These are phyloP conservation scores for Megamerina dolium DNA, from an alignment of 2,888 invertebrate species.

Conservation along the genomic window DNA sequence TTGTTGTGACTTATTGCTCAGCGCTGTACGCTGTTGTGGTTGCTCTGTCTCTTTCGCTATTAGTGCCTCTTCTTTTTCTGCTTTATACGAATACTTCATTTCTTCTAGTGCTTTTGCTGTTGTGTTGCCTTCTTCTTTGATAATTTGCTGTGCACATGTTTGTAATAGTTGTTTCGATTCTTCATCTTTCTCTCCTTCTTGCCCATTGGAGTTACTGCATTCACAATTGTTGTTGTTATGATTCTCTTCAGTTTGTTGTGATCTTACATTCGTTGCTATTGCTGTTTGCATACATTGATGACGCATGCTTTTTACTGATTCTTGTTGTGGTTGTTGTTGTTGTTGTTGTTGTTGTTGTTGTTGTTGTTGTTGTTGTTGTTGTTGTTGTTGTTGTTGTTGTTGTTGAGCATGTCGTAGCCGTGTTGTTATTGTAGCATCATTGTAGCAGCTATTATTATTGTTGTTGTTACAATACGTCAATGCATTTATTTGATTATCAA, in stretches of 20 bases:
- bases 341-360: too few species aligned
- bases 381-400: too few species aligned
- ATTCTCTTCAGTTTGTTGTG: conserved; percentile 38
- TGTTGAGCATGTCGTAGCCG: background rate
- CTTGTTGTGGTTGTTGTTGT: too few species aligned
- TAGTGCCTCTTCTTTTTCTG: background rate
- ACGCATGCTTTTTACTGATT: background rate
- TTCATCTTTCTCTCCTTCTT: background rate
- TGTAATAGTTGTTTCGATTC: background rate
- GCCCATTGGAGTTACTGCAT: background rate
- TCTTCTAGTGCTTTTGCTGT: background rate
- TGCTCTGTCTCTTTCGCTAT: background rate
- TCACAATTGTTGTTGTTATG: conserved; percentile 21
- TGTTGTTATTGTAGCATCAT: conserved; percentile 9
- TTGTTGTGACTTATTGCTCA: conserved; percentile 11
- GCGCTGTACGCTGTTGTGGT: background rate
- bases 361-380: too few species aligned
- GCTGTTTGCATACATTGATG: conserved; percentile 2
- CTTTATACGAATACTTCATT: background rate
- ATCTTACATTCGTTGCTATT: conserved; percentile 28
- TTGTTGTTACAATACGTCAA: too few species aligned
- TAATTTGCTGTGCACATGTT: too few species aligned
- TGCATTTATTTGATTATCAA: too few species aligned
- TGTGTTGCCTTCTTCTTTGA: background rate
- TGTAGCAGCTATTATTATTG: too few species aligned